Conservation (phyloP, 2,888 invertebrate genomes). For the Rambutsinella grinnellia region DNA sequence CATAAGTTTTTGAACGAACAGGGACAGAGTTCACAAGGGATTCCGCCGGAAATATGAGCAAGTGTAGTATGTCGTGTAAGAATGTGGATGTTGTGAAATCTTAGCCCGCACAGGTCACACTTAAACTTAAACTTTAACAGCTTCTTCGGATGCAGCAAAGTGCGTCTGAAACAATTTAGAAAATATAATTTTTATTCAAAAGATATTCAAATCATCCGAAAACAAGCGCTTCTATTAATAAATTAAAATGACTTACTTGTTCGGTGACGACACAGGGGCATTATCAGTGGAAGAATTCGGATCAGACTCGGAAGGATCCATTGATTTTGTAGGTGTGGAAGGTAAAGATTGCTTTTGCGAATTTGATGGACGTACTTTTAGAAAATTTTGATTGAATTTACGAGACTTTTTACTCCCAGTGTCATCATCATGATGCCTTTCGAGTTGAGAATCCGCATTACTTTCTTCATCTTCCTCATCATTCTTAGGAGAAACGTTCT, state of each 20-base stretch:
- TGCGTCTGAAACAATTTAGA: neutral
- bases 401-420: neutral
- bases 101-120: slow-evolving; percentile 10
- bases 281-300: too few relatives aligned
- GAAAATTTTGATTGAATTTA: neutral
- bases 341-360: too few relatives aligned
- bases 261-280: too few relatives aligned
- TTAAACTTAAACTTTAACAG: neutral
- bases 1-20: neutral
- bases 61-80: neutral
- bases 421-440: too few relatives aligned
- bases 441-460: neutral
- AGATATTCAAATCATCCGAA: too few relatives aligned
- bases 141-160: neutral
- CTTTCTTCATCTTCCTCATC: neutral
- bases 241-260: too few relatives aligned
- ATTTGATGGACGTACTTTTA: neutral
- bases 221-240: too few relatives aligned
- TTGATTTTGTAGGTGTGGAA: too few relatives aligned
- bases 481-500: neutral
- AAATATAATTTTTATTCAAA: too few relatives aligned
- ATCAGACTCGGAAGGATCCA: too few relatives aligned
- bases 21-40: neutral
- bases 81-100: neutral
- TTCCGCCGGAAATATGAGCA: slow-evolving; percentile 5